Percentiles rank a stretch among this genome's conserved stretches.
These are phyloP conservation scores for Cromileptes altivelis DNA, from an alignment of 2,113 vertebrate species.

Conservation along the genomic window DNA sequence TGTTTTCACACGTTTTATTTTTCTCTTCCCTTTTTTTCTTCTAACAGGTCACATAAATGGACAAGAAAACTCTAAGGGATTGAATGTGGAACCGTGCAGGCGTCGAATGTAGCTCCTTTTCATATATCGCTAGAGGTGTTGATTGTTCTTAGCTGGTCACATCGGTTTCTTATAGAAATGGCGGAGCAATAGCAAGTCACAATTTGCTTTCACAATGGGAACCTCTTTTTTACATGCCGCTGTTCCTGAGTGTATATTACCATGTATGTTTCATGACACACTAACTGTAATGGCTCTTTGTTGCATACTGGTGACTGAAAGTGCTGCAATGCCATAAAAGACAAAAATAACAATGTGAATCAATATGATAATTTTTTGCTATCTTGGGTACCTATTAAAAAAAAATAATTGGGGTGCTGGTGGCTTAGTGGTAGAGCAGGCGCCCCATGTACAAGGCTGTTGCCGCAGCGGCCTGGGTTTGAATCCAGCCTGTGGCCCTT, in stretches of 20 bases:
- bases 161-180: not conserved
- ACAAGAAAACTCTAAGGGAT: conserved; percentile 36
- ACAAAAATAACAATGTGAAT: conserved; percentile 15
- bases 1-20: conserved; percentile 71
- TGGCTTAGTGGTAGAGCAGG: no score
- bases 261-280: not conserved
- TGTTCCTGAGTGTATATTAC: not conserved
- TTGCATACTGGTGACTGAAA: conserved; percentile 21
- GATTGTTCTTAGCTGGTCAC: conserved; percentile 45
- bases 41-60: conserved; percentile 56
- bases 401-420: not conserved
- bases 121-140: conserved; percentile 28
- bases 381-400: conserved; percentile 12
- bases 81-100: conserved; percentile 16
- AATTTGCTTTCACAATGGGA: not conserved
- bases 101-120: conserved; percentile 17
- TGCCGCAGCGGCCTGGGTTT: no score
- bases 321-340: conserved; percentile 4
- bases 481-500: no score
- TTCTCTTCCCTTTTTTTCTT: not conserved
- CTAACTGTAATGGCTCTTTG: not conserved
- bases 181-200: not conserved
- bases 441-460: no score
- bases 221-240: not conserved
- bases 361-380: conserved; percentile 7